Percentiles rank a stretch among this genome's conserved stretches.
These are phyloP conservation scores for Rhopalosiphum maidis DNA, from an alignment of 1,140 invertebrate species.

Conservation along the genomic window DNA sequence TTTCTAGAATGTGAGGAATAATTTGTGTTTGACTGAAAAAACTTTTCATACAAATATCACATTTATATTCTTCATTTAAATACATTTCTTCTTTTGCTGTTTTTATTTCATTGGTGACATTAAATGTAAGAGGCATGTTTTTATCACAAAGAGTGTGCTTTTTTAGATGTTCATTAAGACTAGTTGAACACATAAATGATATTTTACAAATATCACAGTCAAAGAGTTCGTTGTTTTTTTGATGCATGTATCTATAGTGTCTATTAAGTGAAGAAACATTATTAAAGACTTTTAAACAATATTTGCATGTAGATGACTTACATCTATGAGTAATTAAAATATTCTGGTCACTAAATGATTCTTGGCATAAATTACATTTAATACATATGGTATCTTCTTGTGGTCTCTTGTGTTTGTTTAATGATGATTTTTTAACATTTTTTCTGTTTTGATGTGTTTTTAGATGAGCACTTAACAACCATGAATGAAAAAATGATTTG, in stretches of 20 bases:
- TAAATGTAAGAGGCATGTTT: background rate
- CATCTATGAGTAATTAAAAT: background rate
- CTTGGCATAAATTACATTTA: constrained; percentile 30
- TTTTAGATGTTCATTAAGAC: background rate
- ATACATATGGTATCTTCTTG: background rate
- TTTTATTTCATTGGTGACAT: background rate
- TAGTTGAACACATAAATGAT: background rate
- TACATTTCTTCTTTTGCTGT: background rate
- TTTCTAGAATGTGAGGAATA: constrained; percentile 25
- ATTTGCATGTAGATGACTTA: background rate
- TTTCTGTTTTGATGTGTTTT: background rate
- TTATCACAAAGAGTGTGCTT: background rate
- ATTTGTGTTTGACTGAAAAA: constrained; percentile 20
- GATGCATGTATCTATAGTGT: background rate
- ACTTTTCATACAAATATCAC: constrained; percentile 40
- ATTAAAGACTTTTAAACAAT: background rate
- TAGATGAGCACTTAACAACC: background rate
- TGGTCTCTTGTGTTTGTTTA: background rate
- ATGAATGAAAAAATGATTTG: background rate
- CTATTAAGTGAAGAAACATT: background rate
- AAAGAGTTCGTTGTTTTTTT: background rate
- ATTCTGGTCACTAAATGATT: constrained; percentile 15
- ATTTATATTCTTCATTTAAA: background rate
- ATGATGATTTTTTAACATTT: background rate
- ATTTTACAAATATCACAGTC: constrained; percentile 11